Conservation (phyloP, 2,888 invertebrate species). For the Callosobruchus maculatus region DNA sequence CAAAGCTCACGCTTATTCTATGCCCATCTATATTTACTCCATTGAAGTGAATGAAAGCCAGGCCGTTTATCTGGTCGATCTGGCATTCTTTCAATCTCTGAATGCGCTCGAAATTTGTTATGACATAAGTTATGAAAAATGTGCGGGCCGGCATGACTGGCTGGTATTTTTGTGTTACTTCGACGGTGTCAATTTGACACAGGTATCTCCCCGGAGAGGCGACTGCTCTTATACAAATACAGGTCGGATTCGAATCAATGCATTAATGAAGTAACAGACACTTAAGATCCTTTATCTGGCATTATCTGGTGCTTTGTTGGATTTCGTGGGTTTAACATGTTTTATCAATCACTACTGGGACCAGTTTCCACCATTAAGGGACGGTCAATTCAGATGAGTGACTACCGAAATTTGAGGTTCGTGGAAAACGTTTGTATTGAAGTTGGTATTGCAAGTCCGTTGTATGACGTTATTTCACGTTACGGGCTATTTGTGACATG, state of each 20-base stretch:
- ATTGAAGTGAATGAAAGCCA: background rate
- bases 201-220: background rate
- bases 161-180: background rate
- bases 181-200: background rate
- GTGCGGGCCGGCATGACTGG: slow-evolving; percentile 13
- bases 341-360: background rate
- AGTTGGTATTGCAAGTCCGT: no score
- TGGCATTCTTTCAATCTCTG: slow-evolving; percentile 29
- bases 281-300: background rate
- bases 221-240: background rate
- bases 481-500: no score
- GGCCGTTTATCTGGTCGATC: background rate
- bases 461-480: no score
- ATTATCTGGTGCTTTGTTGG: background rate
- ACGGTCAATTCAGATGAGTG: background rate
- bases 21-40: background rate
- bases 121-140: slow-evolving; percentile 38
- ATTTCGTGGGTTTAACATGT: background rate
- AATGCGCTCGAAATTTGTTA: slow-evolving; percentile 37
- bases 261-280: background rate
- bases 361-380: background rate
- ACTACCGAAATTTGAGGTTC: background rate
- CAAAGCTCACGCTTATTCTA: background rate
- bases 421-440: background rate
- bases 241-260: background rate